A percentile compares a stretch with the other conserved stretches of the same genome.
Conservation (phyloP, 2,888 invertebrate species). For the Pantelozetes paolii region DNA sequence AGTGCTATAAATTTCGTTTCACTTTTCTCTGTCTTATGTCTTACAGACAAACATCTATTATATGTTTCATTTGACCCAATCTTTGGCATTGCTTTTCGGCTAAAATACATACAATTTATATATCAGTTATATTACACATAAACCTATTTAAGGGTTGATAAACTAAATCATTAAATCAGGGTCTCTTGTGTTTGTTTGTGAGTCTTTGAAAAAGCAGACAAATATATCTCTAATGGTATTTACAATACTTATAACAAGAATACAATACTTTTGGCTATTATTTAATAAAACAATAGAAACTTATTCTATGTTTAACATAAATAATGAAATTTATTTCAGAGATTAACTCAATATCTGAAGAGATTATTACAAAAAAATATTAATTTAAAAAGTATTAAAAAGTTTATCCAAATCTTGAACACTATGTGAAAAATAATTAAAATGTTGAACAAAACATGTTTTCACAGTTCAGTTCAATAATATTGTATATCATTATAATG, state of each 20-base stretch:
- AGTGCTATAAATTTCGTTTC: not conserved
- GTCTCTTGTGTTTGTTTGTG: not conserved
- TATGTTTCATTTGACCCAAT: not conserved
- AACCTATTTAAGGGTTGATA: not conserved
- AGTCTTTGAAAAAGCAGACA: no score
- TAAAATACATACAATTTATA: no score
- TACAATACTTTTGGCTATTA: not conserved
- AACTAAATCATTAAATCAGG: not conserved
- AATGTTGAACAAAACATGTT: no score
- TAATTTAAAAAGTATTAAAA: not conserved
- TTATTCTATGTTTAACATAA: not conserved
- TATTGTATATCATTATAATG: no score
- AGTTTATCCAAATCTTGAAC: not conserved
- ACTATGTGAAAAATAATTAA: not conserved
- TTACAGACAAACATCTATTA: not conserved
- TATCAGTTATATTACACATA: not conserved
- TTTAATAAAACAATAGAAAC: no score
- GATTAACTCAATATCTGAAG: not conserved
- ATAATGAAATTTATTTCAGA: conserved; percentile 11
- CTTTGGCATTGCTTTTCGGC: not conserved
- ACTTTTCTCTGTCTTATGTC: not conserved
- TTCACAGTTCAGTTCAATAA: no score
- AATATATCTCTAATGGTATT: not conserved
- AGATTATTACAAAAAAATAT: conserved; percentile 1
- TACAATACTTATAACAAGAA: not conserved